These are phyloP conservation scores for Hemitrygon akajei DNA, from an alignment of 2,797 vertebrate genomes.

Conservation along the genomic window DNA sequence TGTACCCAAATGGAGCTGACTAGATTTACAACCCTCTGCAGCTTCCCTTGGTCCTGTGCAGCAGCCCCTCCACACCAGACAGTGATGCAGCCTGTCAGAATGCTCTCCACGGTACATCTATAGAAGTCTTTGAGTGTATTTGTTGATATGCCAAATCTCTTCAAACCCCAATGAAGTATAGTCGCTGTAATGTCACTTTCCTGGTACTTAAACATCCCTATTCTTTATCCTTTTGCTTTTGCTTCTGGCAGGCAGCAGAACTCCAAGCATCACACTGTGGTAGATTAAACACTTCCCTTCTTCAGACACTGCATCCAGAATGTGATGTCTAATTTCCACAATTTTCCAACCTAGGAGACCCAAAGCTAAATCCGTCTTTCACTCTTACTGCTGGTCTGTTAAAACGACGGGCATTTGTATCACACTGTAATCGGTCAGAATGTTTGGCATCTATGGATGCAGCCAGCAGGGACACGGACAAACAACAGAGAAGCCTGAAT, in stretches of 20 bases:
- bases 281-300: neutral
- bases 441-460: neutral
- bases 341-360: neutral
- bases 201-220: neutral
- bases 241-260: too few species aligned
- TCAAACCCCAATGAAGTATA: too few species aligned
- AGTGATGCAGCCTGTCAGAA: too few species aligned
- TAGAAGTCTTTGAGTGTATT: too few species aligned
- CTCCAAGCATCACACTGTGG: neutral
- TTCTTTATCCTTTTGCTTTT: neutral
- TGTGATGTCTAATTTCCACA: neutral
- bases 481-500: neutral
- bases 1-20: too few species aligned
- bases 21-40: too few species aligned
- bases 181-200: neutral
- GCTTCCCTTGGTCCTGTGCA: too few species aligned
- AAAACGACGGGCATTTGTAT: neutral
- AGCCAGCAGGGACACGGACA: neutral
- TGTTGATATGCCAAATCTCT: too few species aligned
- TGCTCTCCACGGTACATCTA: too few species aligned
- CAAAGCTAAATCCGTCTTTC: neutral
- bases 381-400: neutral
- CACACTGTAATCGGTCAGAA: neutral
- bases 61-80: too few species aligned
- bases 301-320: neutral